phyloP scores from a whole-genome alignment of 2,888 invertebrate genomes.

The Tanytarsus gracilentus region DNA sequence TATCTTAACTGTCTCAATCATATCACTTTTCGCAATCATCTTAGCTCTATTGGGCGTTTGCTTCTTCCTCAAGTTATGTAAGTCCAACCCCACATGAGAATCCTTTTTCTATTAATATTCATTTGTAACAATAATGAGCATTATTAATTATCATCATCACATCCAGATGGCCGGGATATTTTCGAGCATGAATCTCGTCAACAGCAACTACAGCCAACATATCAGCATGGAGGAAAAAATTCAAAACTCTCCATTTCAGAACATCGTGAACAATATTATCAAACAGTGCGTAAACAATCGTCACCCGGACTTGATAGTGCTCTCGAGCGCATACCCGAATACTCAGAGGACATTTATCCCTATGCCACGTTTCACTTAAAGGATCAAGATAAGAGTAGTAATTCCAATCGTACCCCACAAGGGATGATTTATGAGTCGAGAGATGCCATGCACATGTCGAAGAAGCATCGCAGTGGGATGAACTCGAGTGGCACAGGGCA shows the following conservation, averaged over 20 bases:
- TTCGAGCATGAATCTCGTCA: conserved; percentile 33
- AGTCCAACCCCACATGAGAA: conserved; percentile 35
- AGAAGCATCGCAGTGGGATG: conserved; percentile 11
- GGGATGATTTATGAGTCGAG: conserved; percentile 26
- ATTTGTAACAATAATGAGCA: too few relatives aligned
- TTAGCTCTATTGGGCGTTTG: conserved; percentile 48
- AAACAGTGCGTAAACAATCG: conserved; percentile 45
- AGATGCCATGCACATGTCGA: conserved; percentile 20
- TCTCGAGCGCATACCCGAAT: conserved; percentile 50
- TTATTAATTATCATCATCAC: too few relatives aligned
- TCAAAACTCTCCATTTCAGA: conserved; percentile 35
- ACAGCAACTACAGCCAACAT: conserved; percentile 33
- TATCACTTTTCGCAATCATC: conserved; percentile 47
- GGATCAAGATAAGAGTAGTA: conserved; percentile 45
- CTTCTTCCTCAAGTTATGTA: conserved; percentile 49
- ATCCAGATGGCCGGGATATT: conserved; percentile 23
- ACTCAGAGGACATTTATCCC: conserved; percentile 53
- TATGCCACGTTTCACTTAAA: conserved; percentile 53
- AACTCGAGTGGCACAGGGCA: conserved; percentile 35
- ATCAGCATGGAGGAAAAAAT: conserved; percentile 12
- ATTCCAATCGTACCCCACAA: neutral
- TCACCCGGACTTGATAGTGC: conserved; percentile 41
- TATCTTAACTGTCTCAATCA: conserved; percentile 46
- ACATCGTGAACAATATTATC: conserved; percentile 48
- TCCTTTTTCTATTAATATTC: neutral